A percentile compares a stretch with the other conserved stretches of the same genome.
phyloP scores from a whole-genome alignment of 2,113 vertebrate genomes.

The Tragelaphus buxtoni region DNA sequence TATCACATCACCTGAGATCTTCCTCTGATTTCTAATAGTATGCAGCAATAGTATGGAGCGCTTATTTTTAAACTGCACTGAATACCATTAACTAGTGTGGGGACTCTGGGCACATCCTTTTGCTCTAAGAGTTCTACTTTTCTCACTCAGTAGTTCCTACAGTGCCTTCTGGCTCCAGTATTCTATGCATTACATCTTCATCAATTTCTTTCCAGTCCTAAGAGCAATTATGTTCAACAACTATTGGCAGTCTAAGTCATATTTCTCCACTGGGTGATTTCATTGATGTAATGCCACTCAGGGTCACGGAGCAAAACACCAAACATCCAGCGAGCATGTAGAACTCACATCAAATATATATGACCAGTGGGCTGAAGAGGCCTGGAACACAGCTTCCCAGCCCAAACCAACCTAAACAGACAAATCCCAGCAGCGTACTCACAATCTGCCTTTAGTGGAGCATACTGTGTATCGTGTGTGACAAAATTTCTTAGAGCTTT shows the following conservation, averaged over 20 bases:
- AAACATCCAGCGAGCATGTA: not conserved
- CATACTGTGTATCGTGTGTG: not conserved
- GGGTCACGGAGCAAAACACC: not conserved
- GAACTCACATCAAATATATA: not conserved
- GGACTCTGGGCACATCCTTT: not conserved
- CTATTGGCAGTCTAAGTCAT: not conserved
- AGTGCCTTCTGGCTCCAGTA: not conserved
- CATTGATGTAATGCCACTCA: not conserved
- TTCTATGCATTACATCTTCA: not conserved
- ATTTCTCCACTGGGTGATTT: conserved; percentile 3
- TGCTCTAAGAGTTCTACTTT: not conserved
- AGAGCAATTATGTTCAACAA: not conserved
- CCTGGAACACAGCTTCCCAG: not conserved
- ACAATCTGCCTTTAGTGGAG: not conserved
- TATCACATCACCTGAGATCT: not conserved
- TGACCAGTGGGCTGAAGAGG: not conserved
- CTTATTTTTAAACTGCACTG: not conserved
- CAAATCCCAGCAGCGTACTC: not conserved
- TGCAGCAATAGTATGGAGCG: not conserved
- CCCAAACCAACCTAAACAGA: not conserved
- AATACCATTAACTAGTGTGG: not conserved
- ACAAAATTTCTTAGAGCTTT: not conserved
- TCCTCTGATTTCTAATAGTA: not conserved
- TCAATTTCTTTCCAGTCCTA: not conserved
- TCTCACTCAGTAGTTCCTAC: not conserved